These are phyloP conservation scores for Eilema caniola DNA, from an alignment of 2,888 invertebrate species.

Conservation along the genomic window DNA sequence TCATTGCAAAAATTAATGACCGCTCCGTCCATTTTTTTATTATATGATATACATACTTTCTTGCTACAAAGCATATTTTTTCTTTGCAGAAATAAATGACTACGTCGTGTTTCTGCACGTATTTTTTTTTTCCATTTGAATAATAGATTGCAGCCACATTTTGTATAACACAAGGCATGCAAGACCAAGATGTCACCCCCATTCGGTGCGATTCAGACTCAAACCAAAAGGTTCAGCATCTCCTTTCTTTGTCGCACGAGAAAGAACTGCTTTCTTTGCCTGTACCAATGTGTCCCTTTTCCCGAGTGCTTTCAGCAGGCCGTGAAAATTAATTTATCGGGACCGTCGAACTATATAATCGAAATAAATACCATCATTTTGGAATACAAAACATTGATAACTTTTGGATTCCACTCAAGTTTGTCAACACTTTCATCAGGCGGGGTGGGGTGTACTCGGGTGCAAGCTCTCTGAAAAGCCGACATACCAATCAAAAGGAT, in stretches of 20 bases:
- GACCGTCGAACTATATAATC: not conserved
- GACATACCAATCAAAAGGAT: no score
- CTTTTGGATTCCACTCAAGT: not conserved
- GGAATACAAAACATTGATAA: not conserved
- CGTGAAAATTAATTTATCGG: not conserved
- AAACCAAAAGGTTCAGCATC: not conserved
- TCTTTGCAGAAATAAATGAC: slow-evolving; percentile 1
- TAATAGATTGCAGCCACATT: not conserved
- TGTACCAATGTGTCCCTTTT: not conserved
- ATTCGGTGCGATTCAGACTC: not conserved
- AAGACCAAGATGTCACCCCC: not conserved
- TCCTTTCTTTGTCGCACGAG: not conserved
- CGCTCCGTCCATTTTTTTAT: not conserved
- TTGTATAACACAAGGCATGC: not conserved
- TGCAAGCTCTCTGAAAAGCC: no score
- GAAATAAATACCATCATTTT: not conserved
- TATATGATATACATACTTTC: not conserved
- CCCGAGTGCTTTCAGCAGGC: not conserved
- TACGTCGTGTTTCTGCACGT: not conserved
- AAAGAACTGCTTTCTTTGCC: not conserved
- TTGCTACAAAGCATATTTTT: not conserved
- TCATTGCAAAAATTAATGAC: not conserved
- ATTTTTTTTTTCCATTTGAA: not conserved
- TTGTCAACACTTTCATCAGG: not conserved
- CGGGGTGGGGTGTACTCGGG: no score